Percentiles rank a stretch among this genome's conserved stretches.
These are phyloP conservation scores for Cyclargus thomasi DNA, from an alignment of 1,140 invertebrate species.

Conservation along the genomic window DNA sequence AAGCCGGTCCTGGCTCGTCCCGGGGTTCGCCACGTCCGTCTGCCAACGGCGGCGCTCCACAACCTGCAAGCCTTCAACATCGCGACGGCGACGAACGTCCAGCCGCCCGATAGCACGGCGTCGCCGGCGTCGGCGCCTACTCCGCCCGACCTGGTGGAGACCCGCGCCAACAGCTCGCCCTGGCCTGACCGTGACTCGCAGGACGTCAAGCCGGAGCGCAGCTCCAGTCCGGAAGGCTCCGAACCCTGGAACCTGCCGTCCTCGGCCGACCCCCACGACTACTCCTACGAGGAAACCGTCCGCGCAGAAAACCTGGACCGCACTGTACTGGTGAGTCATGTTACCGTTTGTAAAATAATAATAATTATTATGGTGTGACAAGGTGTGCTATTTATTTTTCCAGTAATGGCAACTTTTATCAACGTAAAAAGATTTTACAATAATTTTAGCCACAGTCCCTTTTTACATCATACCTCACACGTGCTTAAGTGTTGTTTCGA, in stretches of 20 bases:
- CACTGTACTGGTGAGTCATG: constrained; percentile 63
- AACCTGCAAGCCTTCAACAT: constrained; percentile 70
- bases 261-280: constrained; percentile 47
- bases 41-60: constrained; percentile 67
- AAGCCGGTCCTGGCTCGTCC: constrained; percentile 65
- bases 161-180: constrained; percentile 45
- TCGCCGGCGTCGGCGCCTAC: constrained; percentile 39
- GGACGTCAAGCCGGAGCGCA: constrained; percentile 51
- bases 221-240: constrained; percentile 50
- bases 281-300: constrained; percentile 63
- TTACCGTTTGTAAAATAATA: background rate
- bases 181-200: constrained; percentile 49
- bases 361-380: background rate
- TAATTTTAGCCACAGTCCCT: no score
- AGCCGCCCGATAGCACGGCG: constrained; percentile 50
- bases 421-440: no score
- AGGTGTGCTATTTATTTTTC: background rate
- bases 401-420: background rate
- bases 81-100: constrained; percentile 40
- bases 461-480: no score
- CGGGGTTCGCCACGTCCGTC: constrained; percentile 64
- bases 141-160: constrained; percentile 53
- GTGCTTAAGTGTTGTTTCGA: background rate
- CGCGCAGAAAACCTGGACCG: constrained; percentile 56
- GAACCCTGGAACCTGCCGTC: constrained; percentile 53